Base-by-base conservation (phyloP, 2,888 invertebrate genomes). In the Melanotus villosus region DNA sequence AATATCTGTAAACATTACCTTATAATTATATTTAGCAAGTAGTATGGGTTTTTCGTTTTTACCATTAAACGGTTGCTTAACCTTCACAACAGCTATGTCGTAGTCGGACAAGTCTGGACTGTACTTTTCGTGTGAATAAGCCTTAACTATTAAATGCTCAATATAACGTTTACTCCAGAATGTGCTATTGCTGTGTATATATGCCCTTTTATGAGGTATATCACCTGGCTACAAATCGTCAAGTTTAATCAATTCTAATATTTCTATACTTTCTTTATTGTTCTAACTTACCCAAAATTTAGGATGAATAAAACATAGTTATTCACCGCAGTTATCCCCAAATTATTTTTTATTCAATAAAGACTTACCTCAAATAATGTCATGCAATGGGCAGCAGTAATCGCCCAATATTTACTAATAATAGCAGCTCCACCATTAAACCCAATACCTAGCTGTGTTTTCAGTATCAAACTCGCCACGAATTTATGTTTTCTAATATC, bases 381-480 rank as follows among this genome's bases (percentile, higher is more conserved):
- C n/a, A n/a, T n/a, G n/a, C n/a, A 43, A 41, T 58, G 58, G n/a
- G 58, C 58, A 10, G 58, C 58, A 0, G 58, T 58, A 6, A 58
- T 30, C 5, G 43, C 43, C 58, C 58, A 58, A 9, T 41, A 23
- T 26, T 26, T 58, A 1, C 14, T 14, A 9, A 58, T 32, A 14
- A 58, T 58, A 30, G 58, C n/a, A 6, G 23, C 58, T 5, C 57
- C 57, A 3, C 57, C 57, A 12, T 38, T 38, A 41, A 57, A 57
- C n/a, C n/a, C n/a, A n/a, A n/a, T n/a, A n/a, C n/a, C n/a, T n/a
- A n/a, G n/a, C n/a, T 7, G 32, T 9, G 3, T 32, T 32, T 5
- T 32, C 7, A 36, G 9, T 16, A 38, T n/a, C 2, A 57, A 36
- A 36, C 57, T 21, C 9, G 12, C 19, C 21, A 38, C 10, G 14